Evolutionary conservation across 1,140 invertebrate genomes (phyloP).

Genomic region (Adelges cooleyi): DNA sequence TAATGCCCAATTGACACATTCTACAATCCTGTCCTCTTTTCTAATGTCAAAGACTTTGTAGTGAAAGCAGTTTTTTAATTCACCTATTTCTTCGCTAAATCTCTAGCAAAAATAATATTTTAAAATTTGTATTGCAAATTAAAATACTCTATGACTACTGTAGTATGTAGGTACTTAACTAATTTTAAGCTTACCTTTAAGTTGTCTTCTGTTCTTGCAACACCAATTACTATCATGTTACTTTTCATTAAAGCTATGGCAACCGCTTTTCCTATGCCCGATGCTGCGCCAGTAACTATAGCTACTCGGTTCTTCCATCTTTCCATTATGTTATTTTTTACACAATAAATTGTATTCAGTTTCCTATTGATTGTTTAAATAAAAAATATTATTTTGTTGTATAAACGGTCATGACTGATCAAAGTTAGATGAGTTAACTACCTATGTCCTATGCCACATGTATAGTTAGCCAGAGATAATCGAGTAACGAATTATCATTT

Average conservation of each 20-base stretch:
- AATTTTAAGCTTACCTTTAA: slow-evolving; percentile 39
- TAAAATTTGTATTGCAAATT: not conserved
- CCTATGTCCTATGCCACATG: too few relatives aligned
- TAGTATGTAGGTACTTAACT: not conserved
- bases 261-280: slow-evolving; percentile 48
- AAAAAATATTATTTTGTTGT: too few relatives aligned
- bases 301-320: slow-evolving; percentile 49
- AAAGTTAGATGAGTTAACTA: too few relatives aligned
- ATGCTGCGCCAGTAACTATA: slow-evolving; percentile 51
- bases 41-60: not conserved
- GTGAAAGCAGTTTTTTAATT: not conserved
- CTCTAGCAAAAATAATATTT: not conserved
- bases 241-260: slow-evolving; percentile 40
- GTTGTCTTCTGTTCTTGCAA: slow-evolving; percentile 44
- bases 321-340: slow-evolving; percentile 36
- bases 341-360: too few relatives aligned
- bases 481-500: too few relatives aligned
- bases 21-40: not conserved
- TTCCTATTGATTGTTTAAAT: too few relatives aligned
- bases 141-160: not conserved
- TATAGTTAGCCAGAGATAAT: too few relatives aligned
- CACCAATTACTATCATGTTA: slow-evolving; percentile 49
- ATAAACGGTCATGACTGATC: too few relatives aligned
- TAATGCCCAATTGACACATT: slow-evolving; percentile 1
- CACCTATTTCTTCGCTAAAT: not conserved